These are phyloP conservation scores for Naso thynnoides DNA, from an alignment of 2,797 vertebrate species.

Conservation along the genomic window DNA sequence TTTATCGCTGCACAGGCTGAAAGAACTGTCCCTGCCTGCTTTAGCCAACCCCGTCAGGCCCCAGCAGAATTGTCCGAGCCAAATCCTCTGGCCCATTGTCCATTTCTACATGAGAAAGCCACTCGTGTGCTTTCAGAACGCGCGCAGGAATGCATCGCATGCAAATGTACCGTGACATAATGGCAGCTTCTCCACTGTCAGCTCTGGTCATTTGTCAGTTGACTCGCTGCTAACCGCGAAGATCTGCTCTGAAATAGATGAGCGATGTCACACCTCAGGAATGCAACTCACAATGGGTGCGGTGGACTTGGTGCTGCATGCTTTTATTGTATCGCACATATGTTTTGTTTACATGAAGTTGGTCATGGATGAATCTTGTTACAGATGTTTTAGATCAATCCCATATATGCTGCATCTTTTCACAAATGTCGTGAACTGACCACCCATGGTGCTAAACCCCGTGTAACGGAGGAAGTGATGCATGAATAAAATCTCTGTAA, in stretches of 20 bases:
- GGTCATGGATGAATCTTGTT: slow-evolving; percentile 4
- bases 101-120: slow-evolving; percentile 51
- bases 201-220: slow-evolving; percentile 67
- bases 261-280: slow-evolving; percentile 67
- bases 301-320: slow-evolving; percentile 6
- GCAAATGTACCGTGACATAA: slow-evolving; percentile 72
- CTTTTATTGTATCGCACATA: slow-evolving; percentile 12
- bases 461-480: slow-evolving; percentile 40
- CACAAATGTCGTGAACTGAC: slow-evolving; percentile 32
- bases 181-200: slow-evolving; percentile 57
- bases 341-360: slow-evolving; percentile 18
- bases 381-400: slow-evolving; percentile 33
- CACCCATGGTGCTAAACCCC: slow-evolving; percentile 41
- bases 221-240: slow-evolving; percentile 29
- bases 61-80: slow-evolving; percentile 53
- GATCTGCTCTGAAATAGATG: slow-evolving; percentile 39
- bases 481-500: slow-evolving; percentile 38
- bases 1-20: background rate
- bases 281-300: slow-evolving; percentile 40
- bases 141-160: slow-evolving; percentile 67
- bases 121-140: slow-evolving; percentile 59
- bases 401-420: slow-evolving; percentile 2
- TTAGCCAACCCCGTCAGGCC: slow-evolving; percentile 24
- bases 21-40: slow-evolving; percentile 5
- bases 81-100: slow-evolving; percentile 62